Conservation (phyloP, 2,113 vertebrate species). For the Smithornis capensis region DNA sequence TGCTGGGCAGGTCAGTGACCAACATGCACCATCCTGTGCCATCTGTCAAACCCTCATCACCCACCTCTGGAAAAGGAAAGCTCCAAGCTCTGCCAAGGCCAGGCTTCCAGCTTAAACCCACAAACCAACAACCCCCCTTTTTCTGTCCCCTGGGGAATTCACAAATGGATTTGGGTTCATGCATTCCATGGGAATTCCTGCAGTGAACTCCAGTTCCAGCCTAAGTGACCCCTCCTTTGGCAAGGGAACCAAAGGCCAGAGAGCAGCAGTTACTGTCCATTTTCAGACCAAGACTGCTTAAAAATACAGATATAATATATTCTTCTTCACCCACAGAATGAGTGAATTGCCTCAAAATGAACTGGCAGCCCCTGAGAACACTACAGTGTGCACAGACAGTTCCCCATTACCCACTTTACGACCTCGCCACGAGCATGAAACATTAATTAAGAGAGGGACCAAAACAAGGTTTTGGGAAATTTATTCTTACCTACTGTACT, state of each 20-base stretch:
- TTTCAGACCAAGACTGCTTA: not conserved
- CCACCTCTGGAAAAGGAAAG: not conserved
- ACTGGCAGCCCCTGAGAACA: not conserved
- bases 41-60: not conserved
- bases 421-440: slow-evolving; percentile 35
- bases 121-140: not conserved
- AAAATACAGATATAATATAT: not conserved
- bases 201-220: not conserved
- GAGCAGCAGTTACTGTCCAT: not conserved
- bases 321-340: not conserved
- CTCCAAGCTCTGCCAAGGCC: not conserved
- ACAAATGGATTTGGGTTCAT: not conserved
- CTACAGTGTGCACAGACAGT: not conserved
- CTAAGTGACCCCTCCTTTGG: not conserved
- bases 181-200: not conserved
- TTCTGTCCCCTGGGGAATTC: not conserved
- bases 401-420: slow-evolving; percentile 13
- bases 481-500: slow-evolving; percentile 75
- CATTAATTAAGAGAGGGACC: slow-evolving; percentile 64
- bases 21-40: not conserved
- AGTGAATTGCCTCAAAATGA: not conserved
- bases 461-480: slow-evolving; percentile 51
- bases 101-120: not conserved
- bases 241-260: not conserved
- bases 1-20: not conserved